phyloP scores from a whole-genome alignment of 1,140 invertebrate species.

The Papilio dardanus region DNA sequence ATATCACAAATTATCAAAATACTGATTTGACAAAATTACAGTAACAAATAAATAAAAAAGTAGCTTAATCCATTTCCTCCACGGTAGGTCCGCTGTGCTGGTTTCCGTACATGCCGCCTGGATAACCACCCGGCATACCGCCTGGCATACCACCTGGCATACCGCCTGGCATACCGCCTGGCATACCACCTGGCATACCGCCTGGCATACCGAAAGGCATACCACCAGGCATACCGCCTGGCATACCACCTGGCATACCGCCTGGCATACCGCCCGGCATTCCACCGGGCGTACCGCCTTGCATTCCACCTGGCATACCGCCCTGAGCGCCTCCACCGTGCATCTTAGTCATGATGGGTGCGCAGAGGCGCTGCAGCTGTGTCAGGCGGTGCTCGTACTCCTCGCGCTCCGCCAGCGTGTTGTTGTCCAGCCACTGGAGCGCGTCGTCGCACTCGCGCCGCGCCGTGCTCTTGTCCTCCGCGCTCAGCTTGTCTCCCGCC shows the following conservation, averaged over 20 bases:
- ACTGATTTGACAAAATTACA: not conserved
- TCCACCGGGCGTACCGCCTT: slow-evolving; percentile 60
- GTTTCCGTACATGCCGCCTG: slow-evolving; percentile 25
- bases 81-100: slow-evolving; percentile 49
- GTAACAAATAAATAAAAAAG: slow-evolving; percentile 3
- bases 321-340: slow-evolving; percentile 83
- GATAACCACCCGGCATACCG: slow-evolving; percentile 25
- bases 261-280: slow-evolving; percentile 29
- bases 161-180: slow-evolving; percentile 31
- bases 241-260: slow-evolving; percentile 64
- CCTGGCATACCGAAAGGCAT: slow-evolving; percentile 34
- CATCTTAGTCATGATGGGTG: slow-evolving; percentile 89
- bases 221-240: slow-evolving; percentile 71
- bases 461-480: slow-evolving; percentile 85
- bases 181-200: slow-evolving; percentile 40
- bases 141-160: slow-evolving; percentile 40
- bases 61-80: slow-evolving; percentile 54
- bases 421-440: slow-evolving; percentile 84
- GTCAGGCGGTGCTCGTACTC: slow-evolving; percentile 91
- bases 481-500: slow-evolving; percentile 80
- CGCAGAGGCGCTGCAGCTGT: slow-evolving; percentile 87
- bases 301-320: slow-evolving; percentile 42
- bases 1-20: slow-evolving; percentile 45
- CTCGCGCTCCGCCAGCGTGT: slow-evolving; percentile 90
- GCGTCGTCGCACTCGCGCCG: slow-evolving; percentile 82